Evolutionary conservation across 2,113 vertebrate genomes (phyloP), one percentile per base, ranked within the genome.

Genomic region (Diphyllodes magnificus): DNA sequence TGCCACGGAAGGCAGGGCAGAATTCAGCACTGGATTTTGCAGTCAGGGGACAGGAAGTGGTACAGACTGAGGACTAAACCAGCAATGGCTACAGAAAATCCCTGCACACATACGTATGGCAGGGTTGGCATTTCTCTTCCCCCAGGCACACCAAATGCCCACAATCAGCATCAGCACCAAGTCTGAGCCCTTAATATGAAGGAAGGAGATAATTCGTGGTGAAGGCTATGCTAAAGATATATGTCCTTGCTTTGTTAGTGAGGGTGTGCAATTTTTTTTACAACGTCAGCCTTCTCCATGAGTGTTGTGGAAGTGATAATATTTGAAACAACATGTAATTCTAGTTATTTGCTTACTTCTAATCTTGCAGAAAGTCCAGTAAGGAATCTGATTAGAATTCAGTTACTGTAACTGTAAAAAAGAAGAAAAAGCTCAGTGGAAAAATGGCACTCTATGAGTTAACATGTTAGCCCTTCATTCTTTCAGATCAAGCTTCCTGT

Each of bases 401-500:
- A 24, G 30, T 61, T 73, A 50, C 9, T 2, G 4, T 56, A 65
- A 50, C 30, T 31, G 39, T 50, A 27, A 93, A 71, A 83, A 27
- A 78, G 64, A 37, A 69, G n/a, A 68, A 81, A 90, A 60, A 70
- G 2, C 22, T 71, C 30, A 10, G 35, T 77, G 75, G 35, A 35
- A 88, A 73, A 75, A 56, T 81, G 88, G 76, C 72, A 81, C n/a
- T 3, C 22, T 81, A 54, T 45, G 88, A 88, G 88, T 96, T 97
- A 96, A 95, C 47, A 51, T 39, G 76, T 82, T 90, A 82, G 90
- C 47, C 64, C 56, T 73, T 93, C 69, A 77, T 65, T 94, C 86
- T 93, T 93, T 95, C 79, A 88, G 39, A 90, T 85, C 79, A 82
- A 70, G 72, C 87, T 96, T 96, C 76, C 95, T 95, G 59, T 93